Evolutionary conservation across 2,113 vertebrate genomes (phyloP).

Genomic region (Elanoides forficatus): DNA sequence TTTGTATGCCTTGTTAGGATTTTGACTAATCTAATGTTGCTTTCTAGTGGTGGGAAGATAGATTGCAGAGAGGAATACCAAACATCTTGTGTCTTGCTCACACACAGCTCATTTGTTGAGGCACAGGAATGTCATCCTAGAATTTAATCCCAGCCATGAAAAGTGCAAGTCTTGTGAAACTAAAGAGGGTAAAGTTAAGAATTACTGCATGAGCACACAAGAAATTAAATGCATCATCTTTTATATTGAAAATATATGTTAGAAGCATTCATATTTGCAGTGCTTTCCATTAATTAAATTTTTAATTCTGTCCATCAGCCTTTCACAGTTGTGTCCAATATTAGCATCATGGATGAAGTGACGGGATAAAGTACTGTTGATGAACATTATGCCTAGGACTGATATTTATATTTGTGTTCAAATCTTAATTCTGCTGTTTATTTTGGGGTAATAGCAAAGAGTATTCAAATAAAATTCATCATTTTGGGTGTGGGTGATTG

Average conservation of each 20-base stretch:
- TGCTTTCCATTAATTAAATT: not conserved
- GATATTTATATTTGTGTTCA: not conserved
- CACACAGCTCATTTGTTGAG: not conserved
- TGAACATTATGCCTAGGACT: not conserved
- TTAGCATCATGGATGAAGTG: not conserved
- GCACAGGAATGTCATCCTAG: not conserved
- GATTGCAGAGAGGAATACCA: not conserved
- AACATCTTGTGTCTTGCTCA: not conserved
- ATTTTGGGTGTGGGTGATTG: not conserved
- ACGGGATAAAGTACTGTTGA: not conserved
- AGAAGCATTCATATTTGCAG: not conserved
- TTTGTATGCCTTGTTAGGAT: not conserved
- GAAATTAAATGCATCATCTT: not conserved
- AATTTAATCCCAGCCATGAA: not conserved
- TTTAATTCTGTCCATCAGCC: not conserved
- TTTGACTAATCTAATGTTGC: not conserved
- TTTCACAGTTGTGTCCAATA: not conserved
- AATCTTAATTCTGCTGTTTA: not conserved
- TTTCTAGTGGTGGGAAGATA: constrained; percentile 7
- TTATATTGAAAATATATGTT: not conserved
- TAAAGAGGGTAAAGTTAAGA: not conserved
- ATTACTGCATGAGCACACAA: fast-evolving
- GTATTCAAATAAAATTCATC: not conserved
- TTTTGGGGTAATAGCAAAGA: not conserved
- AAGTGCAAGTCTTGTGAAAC: not conserved